Evolutionary conservation across 2,888 invertebrate species (phyloP).

Genomic region (Agonum fuliginosum): DNA sequence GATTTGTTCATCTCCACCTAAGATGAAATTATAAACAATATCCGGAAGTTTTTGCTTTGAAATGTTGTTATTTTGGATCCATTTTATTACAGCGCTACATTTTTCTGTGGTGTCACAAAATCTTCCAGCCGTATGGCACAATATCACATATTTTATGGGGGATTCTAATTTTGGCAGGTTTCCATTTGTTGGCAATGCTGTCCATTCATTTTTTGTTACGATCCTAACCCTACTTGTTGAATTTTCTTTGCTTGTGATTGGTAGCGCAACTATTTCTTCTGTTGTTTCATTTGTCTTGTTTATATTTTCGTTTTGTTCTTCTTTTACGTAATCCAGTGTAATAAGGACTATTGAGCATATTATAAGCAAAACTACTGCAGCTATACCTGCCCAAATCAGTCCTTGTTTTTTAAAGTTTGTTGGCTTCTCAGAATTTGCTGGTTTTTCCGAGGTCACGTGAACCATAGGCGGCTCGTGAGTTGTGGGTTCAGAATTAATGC

Average conservation of each 20-base stretch:
- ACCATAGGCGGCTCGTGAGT: slow-evolving; percentile 19
- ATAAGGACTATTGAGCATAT: background rate
- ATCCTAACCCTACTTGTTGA: background rate
- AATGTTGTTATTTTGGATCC: slow-evolving; percentile 73
- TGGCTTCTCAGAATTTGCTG: slow-evolving; percentile 6
- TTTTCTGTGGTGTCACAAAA: slow-evolving; percentile 71
- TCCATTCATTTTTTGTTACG: slow-evolving; percentile 36
- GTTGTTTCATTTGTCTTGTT: slow-evolving; percentile 3
- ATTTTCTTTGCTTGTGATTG: background rate
- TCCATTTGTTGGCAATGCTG: background rate
- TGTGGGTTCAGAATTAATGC: background rate
- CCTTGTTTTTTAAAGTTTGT: background rate
- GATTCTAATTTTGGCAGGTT: slow-evolving; percentile 19
- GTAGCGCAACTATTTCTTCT: background rate
- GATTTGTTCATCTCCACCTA: slow-evolving; percentile 76
- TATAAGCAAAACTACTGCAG: background rate
- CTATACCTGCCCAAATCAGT: slow-evolving; percentile 18
- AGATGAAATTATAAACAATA: slow-evolving; percentile 73
- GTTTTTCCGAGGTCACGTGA: slow-evolving; percentile 33
- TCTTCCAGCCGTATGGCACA: slow-evolving; percentile 74
- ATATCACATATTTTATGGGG: slow-evolving; percentile 35
- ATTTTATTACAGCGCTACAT: slow-evolving; percentile 73
- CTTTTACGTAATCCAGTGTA: background rate
- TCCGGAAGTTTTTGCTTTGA: slow-evolving; percentile 71
- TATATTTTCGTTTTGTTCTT: background rate